phyloP scores from a whole-genome alignment of 1,140 invertebrate genomes.

The Drosophila watanabei region DNA sequence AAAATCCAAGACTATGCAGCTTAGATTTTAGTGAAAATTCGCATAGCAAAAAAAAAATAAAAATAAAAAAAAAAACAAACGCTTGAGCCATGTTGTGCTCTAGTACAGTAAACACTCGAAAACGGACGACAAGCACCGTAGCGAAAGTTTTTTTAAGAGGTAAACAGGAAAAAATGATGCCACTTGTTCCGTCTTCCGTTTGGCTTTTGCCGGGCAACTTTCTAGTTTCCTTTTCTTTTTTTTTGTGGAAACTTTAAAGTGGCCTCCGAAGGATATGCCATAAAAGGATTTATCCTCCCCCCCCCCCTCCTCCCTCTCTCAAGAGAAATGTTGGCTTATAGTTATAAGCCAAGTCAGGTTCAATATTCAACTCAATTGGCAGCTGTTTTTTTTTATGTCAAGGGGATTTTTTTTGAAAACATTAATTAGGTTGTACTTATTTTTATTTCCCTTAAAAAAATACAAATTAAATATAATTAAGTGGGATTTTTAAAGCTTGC shows the following conservation, averaged over 20 bases:
- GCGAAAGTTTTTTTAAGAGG: conserved; percentile 34
- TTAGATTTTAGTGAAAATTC: conserved; percentile 12
- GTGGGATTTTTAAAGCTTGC: background rate
- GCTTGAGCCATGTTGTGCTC: conserved; percentile 29
- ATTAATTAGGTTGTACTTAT: background rate
- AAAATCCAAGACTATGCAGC: conserved; percentile 13
- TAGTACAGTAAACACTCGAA: conserved; percentile 52
- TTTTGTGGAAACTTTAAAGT: conserved; percentile 34
- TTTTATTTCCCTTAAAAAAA: background rate
- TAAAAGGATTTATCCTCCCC: conserved; percentile 1
- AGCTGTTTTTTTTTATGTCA: background rate
- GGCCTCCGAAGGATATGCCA: conserved; percentile 10
- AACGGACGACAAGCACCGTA: conserved; percentile 17
- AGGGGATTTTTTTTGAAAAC: background rate
- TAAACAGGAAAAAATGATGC: conserved; percentile 33
- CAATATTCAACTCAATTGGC: conserved; percentile 5
- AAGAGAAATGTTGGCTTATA: background rate
- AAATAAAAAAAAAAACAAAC: conserved; percentile 3
- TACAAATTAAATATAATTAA: background rate
- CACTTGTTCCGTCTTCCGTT: conserved; percentile 35
- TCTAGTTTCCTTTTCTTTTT: background rate
- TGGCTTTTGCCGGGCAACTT: conserved; percentile 36
- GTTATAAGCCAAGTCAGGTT: conserved; percentile 12
- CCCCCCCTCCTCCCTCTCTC: no score
- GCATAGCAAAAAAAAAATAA: background rate